Conservation (phyloP, 1,140 invertebrate genomes). For the Sipha flava region DNA sequence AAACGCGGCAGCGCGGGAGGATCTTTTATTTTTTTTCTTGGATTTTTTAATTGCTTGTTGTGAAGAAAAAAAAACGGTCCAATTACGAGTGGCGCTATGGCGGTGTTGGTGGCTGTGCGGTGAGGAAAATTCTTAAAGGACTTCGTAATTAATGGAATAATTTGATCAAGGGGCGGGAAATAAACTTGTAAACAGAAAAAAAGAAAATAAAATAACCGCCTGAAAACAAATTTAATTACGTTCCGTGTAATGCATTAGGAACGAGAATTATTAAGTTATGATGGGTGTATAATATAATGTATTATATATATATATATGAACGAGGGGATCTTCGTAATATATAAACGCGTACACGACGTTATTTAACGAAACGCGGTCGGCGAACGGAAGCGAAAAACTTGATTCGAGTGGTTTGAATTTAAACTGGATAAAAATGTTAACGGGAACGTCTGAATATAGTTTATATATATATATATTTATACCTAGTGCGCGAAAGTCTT, state of each 20-base stretch:
- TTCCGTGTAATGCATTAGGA: background rate
- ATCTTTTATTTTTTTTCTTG: background rate
- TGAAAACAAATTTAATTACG: constrained; percentile 9
- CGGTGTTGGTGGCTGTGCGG: background rate
- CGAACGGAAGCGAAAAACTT: background rate
- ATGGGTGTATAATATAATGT: no score
- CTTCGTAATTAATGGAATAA: constrained; percentile 31
- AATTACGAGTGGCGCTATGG: constrained; percentile 1
- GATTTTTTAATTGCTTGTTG: constrained; percentile 27
- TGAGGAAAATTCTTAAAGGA: background rate
- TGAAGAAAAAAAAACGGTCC: background rate
- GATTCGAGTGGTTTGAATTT: background rate
- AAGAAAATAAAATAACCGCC: background rate
- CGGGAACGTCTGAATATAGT: background rate
- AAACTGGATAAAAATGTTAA: constrained; percentile 1
- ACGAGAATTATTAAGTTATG: no score
- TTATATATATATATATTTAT: background rate
- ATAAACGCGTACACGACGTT: background rate
- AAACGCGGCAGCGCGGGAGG: background rate
- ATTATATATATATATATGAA: no score
- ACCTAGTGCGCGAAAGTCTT: background rate
- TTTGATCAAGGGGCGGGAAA: background rate
- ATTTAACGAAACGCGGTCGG: no score
- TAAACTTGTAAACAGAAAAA: constrained; percentile 27
- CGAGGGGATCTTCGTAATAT: background rate